Percentiles rank a stretch among this genome's conserved stretches.
phyloP scores from a whole-genome alignment of 1,140 invertebrate genomes.

The Calycopis cecrops region DNA sequence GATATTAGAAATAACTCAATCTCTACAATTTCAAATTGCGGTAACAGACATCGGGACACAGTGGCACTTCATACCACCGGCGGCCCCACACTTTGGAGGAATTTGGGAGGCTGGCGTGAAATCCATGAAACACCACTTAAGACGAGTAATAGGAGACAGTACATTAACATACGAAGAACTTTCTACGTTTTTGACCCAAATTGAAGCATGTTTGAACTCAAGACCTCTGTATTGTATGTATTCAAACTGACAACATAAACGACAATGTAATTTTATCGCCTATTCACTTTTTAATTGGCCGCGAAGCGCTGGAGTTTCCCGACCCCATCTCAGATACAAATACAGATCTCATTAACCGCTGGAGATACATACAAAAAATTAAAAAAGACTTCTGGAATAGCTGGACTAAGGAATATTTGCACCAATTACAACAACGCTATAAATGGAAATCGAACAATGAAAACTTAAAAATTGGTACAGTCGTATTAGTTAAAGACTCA shows the following conservation, averaged over 20 bases:
- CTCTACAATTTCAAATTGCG: slow-evolving; percentile 8
- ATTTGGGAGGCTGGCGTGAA: too few species aligned
- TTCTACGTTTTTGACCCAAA: slow-evolving; percentile 25
- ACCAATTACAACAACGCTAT: too few species aligned
- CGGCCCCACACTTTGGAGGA: slow-evolving; percentile 23
- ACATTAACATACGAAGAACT: slow-evolving; percentile 28
- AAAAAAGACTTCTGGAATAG: too few species aligned
- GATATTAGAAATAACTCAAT: slow-evolving; percentile 5
- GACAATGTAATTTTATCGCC: slow-evolving; percentile 20
- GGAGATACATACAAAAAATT: too few species aligned
- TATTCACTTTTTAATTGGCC: slow-evolving; percentile 20
- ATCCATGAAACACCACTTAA: slow-evolving; percentile 20
- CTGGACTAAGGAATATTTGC: too few species aligned
- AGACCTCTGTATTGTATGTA: slow-evolving; percentile 16
- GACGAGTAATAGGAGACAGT: slow-evolving; percentile 20
- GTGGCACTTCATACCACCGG: slow-evolving; percentile 33
- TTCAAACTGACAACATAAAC: slow-evolving; percentile 6
- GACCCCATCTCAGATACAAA: too few species aligned
- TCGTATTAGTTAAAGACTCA: too few species aligned
- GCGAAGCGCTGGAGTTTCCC: slow-evolving; percentile 15
- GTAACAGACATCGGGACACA: slow-evolving; percentile 15
- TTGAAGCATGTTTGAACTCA: slow-evolving; percentile 22
- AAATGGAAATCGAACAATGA: too few species aligned
- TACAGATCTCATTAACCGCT: too few species aligned
- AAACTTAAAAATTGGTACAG: too few species aligned